Base-by-base conservation (phyloP, 2,888 invertebrate genomes). In the Cynaeus angustus region DNA sequence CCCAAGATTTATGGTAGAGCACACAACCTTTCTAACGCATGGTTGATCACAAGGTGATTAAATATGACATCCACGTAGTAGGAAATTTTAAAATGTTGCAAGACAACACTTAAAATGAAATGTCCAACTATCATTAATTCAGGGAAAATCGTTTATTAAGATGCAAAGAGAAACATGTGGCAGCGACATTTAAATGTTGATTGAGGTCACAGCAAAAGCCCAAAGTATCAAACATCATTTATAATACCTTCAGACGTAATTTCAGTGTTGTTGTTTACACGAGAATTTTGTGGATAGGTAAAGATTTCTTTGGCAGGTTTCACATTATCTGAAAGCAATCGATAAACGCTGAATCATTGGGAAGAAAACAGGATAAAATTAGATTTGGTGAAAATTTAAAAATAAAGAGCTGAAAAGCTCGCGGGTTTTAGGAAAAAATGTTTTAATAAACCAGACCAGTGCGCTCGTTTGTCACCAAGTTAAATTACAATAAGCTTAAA, bases 211-310 rank as follows among this genome's bases (percentile, higher is more conserved):
- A 33, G 16, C 48, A 16, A 46, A 45, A 61, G 28, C 43, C 21
- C 45, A 8, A 46, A 59, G 26, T 10, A 58, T 58, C 58, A 45
- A 37, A 45, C 48, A 59, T 46, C 46, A 59, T 59, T 59, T 59
- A 59, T 56, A 56, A 56, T 43, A 33, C 59, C 59, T 46, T 33
- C 21, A 55, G 26, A 55, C 21, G 58, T 58, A 45, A 45, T 58
- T 58, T 58, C 16, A 26, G 16, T 59, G 59, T 59, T 59, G 59
- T 59, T 59, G 59, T 59, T 45, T 58, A 58, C 58, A 10, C 14
- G 33, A 10, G 9, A 43, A 56, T 26, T 30, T 30, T 10, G 48
- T 10, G 26, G 16, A 3, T 50, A 50, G 14, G 45, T 30, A 46
- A 59, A 45, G 56, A 45, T 26, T 59, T 59, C 55, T 9, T 14